Evolutionary conservation across 1,140 invertebrate species (phyloP).

Genomic region (Theocolax elegans): DNA sequence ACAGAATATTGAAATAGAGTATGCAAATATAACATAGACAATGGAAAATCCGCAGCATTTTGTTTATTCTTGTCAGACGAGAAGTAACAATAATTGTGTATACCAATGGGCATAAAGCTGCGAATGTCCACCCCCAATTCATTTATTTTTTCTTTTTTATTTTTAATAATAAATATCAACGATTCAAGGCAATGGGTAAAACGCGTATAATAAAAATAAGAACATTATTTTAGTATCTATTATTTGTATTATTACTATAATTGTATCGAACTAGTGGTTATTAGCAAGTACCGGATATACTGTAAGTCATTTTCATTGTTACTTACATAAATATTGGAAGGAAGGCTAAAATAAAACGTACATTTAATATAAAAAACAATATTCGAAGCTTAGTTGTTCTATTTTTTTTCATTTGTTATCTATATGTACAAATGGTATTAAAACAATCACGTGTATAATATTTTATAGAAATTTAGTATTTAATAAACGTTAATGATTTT

Average conservation of each 20-base stretch:
- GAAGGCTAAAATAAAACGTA: slow-evolving; percentile 59
- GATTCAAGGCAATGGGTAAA: slow-evolving; percentile 63
- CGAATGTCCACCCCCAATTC: too few relatives aligned
- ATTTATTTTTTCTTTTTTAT: slow-evolving; percentile 42
- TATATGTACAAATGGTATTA: background rate
- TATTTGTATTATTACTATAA: slow-evolving; percentile 53
- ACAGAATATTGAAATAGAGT: too few relatives aligned
- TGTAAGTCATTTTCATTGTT: slow-evolving; percentile 67
- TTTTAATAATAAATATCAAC: slow-evolving; percentile 51
- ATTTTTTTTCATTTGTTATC: slow-evolving; percentile 20
- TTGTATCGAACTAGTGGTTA: slow-evolving; percentile 55
- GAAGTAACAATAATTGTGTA: slow-evolving; percentile 40
- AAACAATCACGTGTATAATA: too few relatives aligned
- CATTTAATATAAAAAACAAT: slow-evolving; percentile 62
- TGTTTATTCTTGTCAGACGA: background rate
- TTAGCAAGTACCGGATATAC: slow-evolving; percentile 58
- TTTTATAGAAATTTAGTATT: background rate
- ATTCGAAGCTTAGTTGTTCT: slow-evolving; percentile 37
- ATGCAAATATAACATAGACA: too few relatives aligned
- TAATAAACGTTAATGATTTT: background rate
- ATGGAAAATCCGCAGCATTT: slow-evolving; percentile 27
- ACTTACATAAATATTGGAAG: slow-evolving; percentile 67
- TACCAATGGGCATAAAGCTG: slow-evolving; percentile 40
- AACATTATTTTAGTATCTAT: slow-evolving; percentile 64
- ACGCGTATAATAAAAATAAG: slow-evolving; percentile 51